Evolutionary conservation across 1,140 invertebrate species (phyloP), one percentile per base, ranked within the genome.

Genomic region (Manduca sexta): DNA sequence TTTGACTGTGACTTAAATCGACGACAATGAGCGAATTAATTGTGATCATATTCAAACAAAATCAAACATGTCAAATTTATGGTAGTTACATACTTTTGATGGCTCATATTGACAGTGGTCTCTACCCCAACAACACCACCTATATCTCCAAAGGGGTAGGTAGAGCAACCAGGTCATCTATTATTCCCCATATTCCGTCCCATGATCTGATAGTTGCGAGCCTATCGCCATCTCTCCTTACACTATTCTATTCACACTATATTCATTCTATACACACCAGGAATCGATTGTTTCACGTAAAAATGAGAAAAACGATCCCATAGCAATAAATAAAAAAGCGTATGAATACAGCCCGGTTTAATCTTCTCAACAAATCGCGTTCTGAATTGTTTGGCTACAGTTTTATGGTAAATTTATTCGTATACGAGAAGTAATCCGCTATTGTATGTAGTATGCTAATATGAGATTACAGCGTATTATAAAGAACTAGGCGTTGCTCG

Each of bases 321-420:
- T 37, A 50, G 46, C 42, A 37, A 58, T 61, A 61, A 52, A 62
- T 53, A 54, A 57, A 52, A 61, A 52, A 55, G n/a, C 18, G 45
- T 56, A 63, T 59, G 48, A 48, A 60, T 60, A 60, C 52, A 56
- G n/a, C 50, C 45, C 45, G 57, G 51, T 75, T 75, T 75, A 75
- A 75, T 75, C 72, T 75, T 68, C 56, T 37, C 56, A 51, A 62
- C 60, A 71, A 75, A 73, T 75, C 67, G 72, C 44, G 50, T 53
- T 51, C 54, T 49, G 52, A 62, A 59, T 41, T 62, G 51, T 60
- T 52, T 50, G 14, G 34, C 11, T 35, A 43, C 41, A 43, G 21
- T 59, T 70, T 72, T 68, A 75, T 70, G 69, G 29, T 64, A 63
- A 68, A 69, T 60, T 64, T 73, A 75, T 75, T 65, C 63, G 52